A percentile compares a stretch with the other conserved stretches of the same genome.
Evolutionary conservation across 2,113 vertebrate species (phyloP).

Genomic region (Carlito syrichta): DNA sequence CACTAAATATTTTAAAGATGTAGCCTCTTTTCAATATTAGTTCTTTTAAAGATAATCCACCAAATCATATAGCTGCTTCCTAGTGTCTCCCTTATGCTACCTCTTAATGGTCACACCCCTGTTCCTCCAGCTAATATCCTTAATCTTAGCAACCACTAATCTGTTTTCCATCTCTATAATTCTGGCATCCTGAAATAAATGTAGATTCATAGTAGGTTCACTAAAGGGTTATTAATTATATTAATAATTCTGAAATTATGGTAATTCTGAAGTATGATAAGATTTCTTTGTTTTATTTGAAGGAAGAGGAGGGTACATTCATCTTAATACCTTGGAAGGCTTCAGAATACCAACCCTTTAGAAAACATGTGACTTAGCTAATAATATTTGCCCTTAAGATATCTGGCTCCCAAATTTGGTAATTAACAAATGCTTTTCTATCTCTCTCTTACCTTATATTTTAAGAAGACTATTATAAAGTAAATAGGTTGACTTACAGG

Average conservation of each 20-base stretch:
- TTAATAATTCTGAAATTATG: too few species aligned
- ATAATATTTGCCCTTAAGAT: not conserved
- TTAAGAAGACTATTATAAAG: not conserved
- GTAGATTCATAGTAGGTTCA: too few species aligned
- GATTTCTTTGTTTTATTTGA: not conserved
- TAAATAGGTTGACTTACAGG: not conserved
- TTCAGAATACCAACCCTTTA: not conserved
- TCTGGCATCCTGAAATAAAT: too few species aligned
- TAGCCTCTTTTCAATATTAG: not conserved
- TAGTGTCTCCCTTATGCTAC: too few species aligned
- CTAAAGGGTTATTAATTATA: too few species aligned
- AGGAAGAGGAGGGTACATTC: not conserved
- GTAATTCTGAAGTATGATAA: too few species aligned
- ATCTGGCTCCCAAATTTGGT: not conserved
- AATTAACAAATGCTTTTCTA: not conserved
- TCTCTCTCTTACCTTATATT: not conserved
- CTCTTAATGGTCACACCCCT: too few species aligned
- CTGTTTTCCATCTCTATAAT: too few species aligned
- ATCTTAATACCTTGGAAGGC: not conserved
- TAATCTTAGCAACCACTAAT: too few species aligned
- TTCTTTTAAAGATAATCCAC: not conserved
- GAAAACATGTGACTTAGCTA: not conserved
- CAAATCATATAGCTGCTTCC: not conserved
- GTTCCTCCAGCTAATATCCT: too few species aligned
- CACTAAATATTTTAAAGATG: not conserved